Evolutionary conservation across 2,888 invertebrate species (phyloP), one percentile per base, ranked within the genome.

Genomic region (Amiota mariae): DNA sequence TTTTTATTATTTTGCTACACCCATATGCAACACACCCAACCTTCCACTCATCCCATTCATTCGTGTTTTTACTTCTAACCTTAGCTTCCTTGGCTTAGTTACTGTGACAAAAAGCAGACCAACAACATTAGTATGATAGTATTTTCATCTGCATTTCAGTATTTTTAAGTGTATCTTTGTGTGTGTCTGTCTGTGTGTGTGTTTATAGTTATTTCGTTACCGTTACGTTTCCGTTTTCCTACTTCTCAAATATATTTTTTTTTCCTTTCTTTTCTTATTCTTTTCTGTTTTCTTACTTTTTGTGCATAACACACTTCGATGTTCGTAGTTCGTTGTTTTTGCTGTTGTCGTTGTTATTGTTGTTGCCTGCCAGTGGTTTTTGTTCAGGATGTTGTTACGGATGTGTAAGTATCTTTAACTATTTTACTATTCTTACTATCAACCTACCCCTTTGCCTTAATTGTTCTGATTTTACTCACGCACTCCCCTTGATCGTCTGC

Each of bases 161-260:
- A 24, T 24, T 24, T 3, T 1, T 48, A 48, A 10, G 24, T 36
- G 36, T 36, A 6, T 36, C 0, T 36, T 36, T 36, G 36, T 36
- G 6, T 2, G 36, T 36, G 61, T 61, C 20, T 36, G 20, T 20
- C 9, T 61, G 15, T 18, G n/a, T 61, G 20, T 9, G 20, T 61
- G 20, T 20, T 10, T 61, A 20, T 61, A 6, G 56, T 36, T 36
- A 36, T 66, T 66, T 66, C 47, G 15, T 77, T 77, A 78, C 72
- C 72, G 73, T 74, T 59, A 15, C 20, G 11, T n/a, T 20, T 59
- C 59, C 59, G 20, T 15, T 36, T 18, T 18, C 54, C 13, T 54
- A 54, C 47, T 70, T n/a, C 66, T 54, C 8, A 8, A 36, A 36
- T 36, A 6, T 36, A 36, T 2, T 2, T 36, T 36, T 36, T 36